Evolutionary conservation across 2,797 vertebrate genomes (phyloP).

Genomic region (Brachyrhaphis roseni): DNA sequence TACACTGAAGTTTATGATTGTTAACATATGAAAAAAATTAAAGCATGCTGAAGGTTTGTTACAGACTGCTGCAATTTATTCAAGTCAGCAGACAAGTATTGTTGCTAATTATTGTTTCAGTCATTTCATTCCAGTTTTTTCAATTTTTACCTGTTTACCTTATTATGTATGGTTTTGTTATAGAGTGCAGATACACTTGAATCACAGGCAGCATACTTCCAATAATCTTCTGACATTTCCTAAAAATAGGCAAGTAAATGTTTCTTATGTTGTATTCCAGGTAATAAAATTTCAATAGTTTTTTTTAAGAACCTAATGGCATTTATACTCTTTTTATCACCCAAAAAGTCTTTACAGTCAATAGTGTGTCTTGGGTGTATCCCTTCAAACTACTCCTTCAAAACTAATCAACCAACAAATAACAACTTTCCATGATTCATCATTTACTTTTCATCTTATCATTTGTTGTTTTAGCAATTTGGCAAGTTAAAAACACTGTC

Average conservation of each 20-base stretch:
- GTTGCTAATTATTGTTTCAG: neutral
- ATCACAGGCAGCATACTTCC: neutral
- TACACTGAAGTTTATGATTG: neutral
- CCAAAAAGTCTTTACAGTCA: neutral
- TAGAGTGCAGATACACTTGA: neutral
- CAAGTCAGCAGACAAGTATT: conserved; percentile 18
- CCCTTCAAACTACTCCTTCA: conserved; percentile 17
- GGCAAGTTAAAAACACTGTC: neutral
- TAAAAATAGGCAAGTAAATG: neutral
- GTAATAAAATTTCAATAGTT: neutral
- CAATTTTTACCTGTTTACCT: neutral
- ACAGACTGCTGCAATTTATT: conserved; percentile 28
- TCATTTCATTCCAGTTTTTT: neutral
- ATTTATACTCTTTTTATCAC: neutral
- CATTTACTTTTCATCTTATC: conserved; percentile 15
- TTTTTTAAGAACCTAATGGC: no score
- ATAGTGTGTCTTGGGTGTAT: neutral
- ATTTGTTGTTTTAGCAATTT: neutral
- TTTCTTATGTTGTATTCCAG: neutral
- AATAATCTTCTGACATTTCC: neutral
- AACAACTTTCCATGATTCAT: neutral
- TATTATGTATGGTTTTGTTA: neutral
- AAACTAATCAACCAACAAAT: conserved; percentile 4
- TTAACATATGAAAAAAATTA: neutral
- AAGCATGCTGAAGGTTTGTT: conserved; percentile 13